Evolutionary conservation across 2,888 invertebrate genomes (phyloP), one percentile per base, ranked within the genome.

Genomic region (Diadegma fenestrale): DNA sequence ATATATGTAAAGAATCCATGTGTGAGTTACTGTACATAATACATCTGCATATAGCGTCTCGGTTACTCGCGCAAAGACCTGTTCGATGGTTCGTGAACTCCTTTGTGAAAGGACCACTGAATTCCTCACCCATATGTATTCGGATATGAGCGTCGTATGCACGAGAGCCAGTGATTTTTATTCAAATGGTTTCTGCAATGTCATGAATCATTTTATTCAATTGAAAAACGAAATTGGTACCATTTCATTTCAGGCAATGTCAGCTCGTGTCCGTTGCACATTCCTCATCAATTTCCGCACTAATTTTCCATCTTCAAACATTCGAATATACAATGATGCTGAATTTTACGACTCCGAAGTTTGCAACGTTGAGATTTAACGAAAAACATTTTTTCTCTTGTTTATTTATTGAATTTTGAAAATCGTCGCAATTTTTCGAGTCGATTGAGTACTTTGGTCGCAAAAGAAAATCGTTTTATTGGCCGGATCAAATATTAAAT

Each of bases 11-110:
- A 68, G 68, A n/a, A 61, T 58, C 54, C 6, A 17, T 41, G 58
- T 26, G 51, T 77, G 66, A 51, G 48, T 73, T n/a, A 72, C 72
- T 8, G 17, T 54, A 22, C 22, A n/a, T 26, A 2, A 33, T n/a
- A 37, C 14, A 12, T 45, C 26, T 76, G 26, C 58, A 54, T 69
- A 58, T 61, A 61, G 64, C 10, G 48, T 51, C 71, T 69, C 54
- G 64, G 41, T 79, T 64, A n/a, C 63, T 69, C 68, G 54, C 68
- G 54, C n/a, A 63, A 48, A 82, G 85, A 85, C 78, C 84, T 75
- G 78, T 69, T 81, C 78, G 73, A 22, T 45, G 61, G 73, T 73
- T 81, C 77, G 51, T 68, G 73, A 85, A 85, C 81, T 63, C 76
- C 72, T 58, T 64, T 78, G 19, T 58, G 26, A 17, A 19, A 8